Evolutionary conservation across 2,888 invertebrate genomes (phyloP).

Genomic region (Theodoxus fluviatilis): DNA sequence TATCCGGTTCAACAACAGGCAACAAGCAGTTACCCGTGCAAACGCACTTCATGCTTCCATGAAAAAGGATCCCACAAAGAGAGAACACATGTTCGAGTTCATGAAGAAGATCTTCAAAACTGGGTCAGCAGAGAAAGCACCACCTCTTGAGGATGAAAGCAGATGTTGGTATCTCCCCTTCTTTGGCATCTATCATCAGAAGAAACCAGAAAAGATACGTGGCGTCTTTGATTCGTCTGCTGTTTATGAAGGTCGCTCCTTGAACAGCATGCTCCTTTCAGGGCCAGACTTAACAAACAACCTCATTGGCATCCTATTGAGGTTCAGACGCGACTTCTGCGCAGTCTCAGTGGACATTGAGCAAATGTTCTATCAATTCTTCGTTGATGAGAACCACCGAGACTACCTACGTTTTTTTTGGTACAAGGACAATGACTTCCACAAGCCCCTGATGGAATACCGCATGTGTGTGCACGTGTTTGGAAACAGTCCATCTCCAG

Average conservation of each 20-base stretch:
- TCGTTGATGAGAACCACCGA: conserved; percentile 31
- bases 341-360: conserved; percentile 35
- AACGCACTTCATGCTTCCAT: conserved; percentile 15
- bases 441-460: conserved; percentile 32
- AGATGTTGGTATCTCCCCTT: conserved; percentile 35
- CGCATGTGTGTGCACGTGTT: conserved; percentile 40
- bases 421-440: conserved; percentile 33
- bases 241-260: conserved; percentile 27
- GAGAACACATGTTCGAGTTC: conserved; percentile 25
- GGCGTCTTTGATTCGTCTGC: conserved; percentile 33
- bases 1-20: conserved; percentile 29
- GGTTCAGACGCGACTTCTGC: conserved; percentile 30
- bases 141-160: not conserved
- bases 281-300: conserved; percentile 36
- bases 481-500: conserved; percentile 38
- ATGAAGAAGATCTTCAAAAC: conserved; percentile 29
- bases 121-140: conserved; percentile 34
- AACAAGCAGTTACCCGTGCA: conserved; percentile 28
- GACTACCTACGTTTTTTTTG: conserved; percentile 36
- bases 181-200: conserved; percentile 33
- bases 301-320: conserved; percentile 33
- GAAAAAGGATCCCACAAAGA: conserved; percentile 17
- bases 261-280: conserved; percentile 29
- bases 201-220: conserved; percentile 33
- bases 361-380: conserved; percentile 37